Percentiles rank a stretch among this genome's conserved stretches.
These are phyloP conservation scores for Torymus auratus DNA, from an alignment of 2,888 invertebrate species.

Conservation along the genomic window DNA sequence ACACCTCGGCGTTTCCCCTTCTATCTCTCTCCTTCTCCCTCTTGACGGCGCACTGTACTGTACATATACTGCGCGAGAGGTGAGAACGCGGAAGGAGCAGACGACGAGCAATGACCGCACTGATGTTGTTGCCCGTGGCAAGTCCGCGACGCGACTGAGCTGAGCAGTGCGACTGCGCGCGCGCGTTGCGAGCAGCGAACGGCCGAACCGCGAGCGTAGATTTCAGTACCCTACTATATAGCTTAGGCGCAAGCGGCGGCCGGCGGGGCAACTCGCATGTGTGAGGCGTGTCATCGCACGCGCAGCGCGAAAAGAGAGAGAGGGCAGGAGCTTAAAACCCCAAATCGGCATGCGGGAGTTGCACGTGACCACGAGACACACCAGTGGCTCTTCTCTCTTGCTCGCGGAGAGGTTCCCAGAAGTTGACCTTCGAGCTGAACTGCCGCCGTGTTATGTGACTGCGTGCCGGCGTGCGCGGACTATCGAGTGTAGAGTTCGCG, in stretches of 20 bases:
- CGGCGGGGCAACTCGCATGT: background rate
- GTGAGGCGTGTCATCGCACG: background rate
- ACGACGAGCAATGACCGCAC: background rate
- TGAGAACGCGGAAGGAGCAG: background rate
- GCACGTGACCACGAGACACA: background rate
- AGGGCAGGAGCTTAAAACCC: background rate
- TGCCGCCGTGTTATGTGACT: too few species aligned
- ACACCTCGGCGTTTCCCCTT: background rate
- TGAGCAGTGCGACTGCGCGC: background rate
- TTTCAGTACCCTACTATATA: too few species aligned
- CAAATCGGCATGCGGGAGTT: background rate
- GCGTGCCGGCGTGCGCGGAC: too few species aligned
- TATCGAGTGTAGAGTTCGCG: too few species aligned
- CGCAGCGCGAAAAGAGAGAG: background rate
- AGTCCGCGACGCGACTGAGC: slow-evolving; percentile 39
- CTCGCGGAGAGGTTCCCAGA: background rate
- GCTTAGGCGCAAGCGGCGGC: background rate
- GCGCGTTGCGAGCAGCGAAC: too few species aligned
- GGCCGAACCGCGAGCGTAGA: too few species aligned
- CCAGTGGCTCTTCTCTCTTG: background rate
- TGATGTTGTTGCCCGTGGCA: slow-evolving; percentile 21
- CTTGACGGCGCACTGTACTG: background rate
- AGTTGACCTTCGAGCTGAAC: background rate
- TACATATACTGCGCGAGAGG: background rate
- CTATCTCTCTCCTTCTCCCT: background rate